A percentile compares a stretch with the other conserved stretches of the same genome.
Evolutionary conservation across 2,888 invertebrate genomes (phyloP).

Genomic region (Salticus scenicus): DNA sequence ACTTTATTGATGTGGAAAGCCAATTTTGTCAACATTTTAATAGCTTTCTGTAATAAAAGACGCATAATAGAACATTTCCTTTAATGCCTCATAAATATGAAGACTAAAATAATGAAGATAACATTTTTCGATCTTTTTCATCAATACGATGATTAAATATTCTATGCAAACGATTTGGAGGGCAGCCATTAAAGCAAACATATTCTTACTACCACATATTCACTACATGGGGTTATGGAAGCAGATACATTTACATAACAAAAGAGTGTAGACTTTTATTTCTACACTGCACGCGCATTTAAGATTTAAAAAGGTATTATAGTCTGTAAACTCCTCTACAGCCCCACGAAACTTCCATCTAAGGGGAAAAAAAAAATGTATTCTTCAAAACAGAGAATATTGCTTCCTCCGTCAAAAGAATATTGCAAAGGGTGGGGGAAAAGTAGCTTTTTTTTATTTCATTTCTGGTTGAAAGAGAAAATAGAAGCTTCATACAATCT

Average conservation of each 20-base stretch:
- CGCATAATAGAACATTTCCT: background rate
- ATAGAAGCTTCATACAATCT: slow-evolving; percentile 67
- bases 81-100: background rate
- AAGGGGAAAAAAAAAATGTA: background rate
- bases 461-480: slow-evolving; percentile 41
- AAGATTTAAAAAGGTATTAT: slow-evolving; percentile 62
- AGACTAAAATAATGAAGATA: background rate
- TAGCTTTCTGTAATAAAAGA: background rate
- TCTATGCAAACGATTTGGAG: slow-evolving; percentile 7
- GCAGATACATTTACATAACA: slow-evolving; percentile 49
- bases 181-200: background rate
- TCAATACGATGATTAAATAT: slow-evolving; percentile 11
- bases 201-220: slow-evolving; percentile 7
- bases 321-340: background rate
- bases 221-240: background rate
- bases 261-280: slow-evolving; percentile 33
- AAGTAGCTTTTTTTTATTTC: slow-evolving; percentile 41
- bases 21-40: background rate
- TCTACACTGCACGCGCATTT: slow-evolving; percentile 22
- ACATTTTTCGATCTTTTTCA: background rate
- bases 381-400: slow-evolving; percentile 37
- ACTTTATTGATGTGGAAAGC: no score
- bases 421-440: slow-evolving; percentile 51
- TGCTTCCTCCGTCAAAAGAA: slow-evolving; percentile 48
- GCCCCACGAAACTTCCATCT: slow-evolving; percentile 4